These are phyloP conservation scores for Sminthopsis crassicaudata DNA, from an alignment of 2,113 vertebrate genomes.

Conservation along the genomic window DNA sequence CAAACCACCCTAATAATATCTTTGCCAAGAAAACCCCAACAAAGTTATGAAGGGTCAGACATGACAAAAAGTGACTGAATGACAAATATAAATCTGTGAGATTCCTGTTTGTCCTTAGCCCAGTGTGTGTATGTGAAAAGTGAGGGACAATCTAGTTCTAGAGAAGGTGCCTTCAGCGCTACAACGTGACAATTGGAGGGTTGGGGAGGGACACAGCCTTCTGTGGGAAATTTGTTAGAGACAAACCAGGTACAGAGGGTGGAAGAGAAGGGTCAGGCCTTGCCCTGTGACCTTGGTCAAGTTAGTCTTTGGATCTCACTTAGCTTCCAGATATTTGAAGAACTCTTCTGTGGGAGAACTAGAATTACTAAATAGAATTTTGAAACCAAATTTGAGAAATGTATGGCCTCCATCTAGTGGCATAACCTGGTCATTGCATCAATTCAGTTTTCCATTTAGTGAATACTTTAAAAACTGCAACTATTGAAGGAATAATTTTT, in stretches of 20 bases:
- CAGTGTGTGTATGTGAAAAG: not conserved
- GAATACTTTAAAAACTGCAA: not conserved
- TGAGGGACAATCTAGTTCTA: not conserved
- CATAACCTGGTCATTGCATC: conserved; percentile 42
- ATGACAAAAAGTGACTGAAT: not conserved
- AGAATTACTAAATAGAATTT: not conserved
- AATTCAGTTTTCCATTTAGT: not conserved
- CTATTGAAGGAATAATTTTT: not conserved
- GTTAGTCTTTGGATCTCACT: not conserved
- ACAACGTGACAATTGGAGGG: not conserved
- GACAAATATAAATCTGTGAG: not conserved
- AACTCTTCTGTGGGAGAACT: not conserved
- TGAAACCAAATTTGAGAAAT: conserved; percentile 3
- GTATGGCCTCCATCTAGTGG: conserved; percentile 69
- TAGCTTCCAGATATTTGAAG: not conserved
- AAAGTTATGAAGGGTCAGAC: not conserved
- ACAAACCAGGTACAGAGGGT: not conserved
- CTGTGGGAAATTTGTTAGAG: not conserved
- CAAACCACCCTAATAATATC: not conserved
- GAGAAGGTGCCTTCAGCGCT: not conserved
- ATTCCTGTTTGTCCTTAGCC: not conserved
- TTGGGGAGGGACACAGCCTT: not conserved
- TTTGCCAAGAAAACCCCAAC: not conserved
- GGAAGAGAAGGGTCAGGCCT: not conserved
- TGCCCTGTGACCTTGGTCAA: not conserved